These are phyloP conservation scores for Maniola jurtina DNA, from an alignment of 1,140 invertebrate genomes.

Conservation along the genomic window DNA sequence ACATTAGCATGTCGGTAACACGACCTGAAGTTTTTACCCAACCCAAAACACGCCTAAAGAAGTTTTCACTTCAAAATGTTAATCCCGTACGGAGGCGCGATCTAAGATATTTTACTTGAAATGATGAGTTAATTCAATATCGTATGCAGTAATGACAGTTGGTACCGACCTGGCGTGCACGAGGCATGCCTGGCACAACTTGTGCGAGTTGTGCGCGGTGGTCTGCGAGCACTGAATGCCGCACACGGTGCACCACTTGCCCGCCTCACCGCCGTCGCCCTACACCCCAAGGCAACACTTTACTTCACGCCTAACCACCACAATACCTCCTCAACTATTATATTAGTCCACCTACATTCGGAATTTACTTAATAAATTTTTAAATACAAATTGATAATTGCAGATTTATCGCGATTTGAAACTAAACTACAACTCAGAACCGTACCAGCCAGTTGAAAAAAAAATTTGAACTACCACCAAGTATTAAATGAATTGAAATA, in stretches of 20 bases:
- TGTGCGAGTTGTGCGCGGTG: slow-evolving; percentile 76
- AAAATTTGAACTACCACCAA: no score
- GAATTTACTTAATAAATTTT: not conserved
- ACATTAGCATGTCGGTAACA: no score
- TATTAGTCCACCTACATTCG: slow-evolving; percentile 1
- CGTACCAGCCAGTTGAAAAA: no score
- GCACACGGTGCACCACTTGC: slow-evolving; percentile 76
- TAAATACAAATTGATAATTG: not conserved
- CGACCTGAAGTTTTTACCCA: no score
- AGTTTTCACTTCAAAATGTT: not conserved
- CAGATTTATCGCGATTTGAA: not conserved
- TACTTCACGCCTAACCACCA: slow-evolving; percentile 36
- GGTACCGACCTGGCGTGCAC: slow-evolving; percentile 79
- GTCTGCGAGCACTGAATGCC: slow-evolving; percentile 77
- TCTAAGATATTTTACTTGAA: not conserved
- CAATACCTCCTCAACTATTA: not conserved
- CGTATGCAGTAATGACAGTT: slow-evolving; percentile 22
- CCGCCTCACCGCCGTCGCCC: slow-evolving; percentile 71
- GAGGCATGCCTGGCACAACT: slow-evolving; percentile 78
- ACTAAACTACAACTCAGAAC: no score
- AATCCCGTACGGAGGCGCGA: not conserved
- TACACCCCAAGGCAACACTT: slow-evolving; percentile 74
- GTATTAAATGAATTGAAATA: no score
- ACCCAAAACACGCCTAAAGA: not conserved
- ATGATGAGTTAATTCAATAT: slow-evolving; percentile 23